Percentiles rank a stretch among this genome's conserved stretches.
Evolutionary conservation across 2,888 invertebrate species (phyloP).

Genomic region (Pseudococcus jackbeardsleyi): DNA sequence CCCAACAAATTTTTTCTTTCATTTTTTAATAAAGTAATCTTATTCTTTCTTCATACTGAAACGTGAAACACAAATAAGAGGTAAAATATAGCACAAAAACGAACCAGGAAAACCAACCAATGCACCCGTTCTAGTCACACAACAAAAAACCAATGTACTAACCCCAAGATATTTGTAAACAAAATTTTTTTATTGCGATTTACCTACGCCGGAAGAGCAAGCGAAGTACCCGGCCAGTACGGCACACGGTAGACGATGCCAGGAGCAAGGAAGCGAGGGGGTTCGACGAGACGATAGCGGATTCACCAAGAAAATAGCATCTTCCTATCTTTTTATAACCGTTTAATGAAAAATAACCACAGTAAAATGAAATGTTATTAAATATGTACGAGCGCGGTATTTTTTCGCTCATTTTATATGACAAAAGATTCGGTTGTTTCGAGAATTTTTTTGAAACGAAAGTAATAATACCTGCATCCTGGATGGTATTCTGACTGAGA

Average conservation of each 20-base stretch:
- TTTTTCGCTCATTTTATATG: constrained; percentile 17
- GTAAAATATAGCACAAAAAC: no score
- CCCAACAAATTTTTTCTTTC: no score
- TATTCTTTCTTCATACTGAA: no score
- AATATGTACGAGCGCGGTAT: constrained; percentile 29
- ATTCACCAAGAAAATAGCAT: constrained; percentile 42
- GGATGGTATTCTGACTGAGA: not conserved
- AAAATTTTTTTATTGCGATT: constrained; percentile 1
- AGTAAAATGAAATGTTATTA: constrained; percentile 39
- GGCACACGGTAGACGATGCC: not conserved
- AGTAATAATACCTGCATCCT: constrained; percentile 6
- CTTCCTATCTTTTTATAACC: constrained; percentile 27
- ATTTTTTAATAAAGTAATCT: no score
- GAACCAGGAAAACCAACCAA: not conserved
- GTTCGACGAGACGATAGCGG: not conserved
- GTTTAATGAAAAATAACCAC: constrained; percentile 41
- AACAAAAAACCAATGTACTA: not conserved
- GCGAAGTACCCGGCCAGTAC: not conserved
- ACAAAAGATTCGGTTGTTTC: constrained; percentile 27
- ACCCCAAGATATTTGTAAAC: not conserved
- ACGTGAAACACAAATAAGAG: no score
- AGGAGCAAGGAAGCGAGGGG: not conserved
- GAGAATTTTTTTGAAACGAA: not conserved
- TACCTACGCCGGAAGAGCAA: not conserved
- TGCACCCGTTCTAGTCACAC: not conserved